Evolutionary conservation across 35 echinoderm and acorn worm genomes (phyloP).

Genomic region (Amphiura filiformis): DNA sequence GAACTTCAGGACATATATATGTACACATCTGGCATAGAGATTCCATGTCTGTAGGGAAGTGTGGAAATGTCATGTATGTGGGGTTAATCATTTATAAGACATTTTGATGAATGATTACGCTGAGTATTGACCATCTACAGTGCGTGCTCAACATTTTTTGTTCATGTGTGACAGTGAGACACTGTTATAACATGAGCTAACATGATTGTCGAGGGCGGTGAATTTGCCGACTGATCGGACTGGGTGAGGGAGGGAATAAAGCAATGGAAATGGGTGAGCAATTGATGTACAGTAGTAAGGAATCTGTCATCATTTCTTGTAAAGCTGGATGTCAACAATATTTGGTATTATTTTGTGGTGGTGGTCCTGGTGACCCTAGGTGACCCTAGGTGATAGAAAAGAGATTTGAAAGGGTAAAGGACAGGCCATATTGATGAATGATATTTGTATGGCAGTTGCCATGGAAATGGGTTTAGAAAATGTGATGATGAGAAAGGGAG

Average conservation of each 20-base stretch:
- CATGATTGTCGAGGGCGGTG: background rate
- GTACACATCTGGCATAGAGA: background rate
- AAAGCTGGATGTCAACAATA: background rate
- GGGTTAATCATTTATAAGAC: conserved; percentile 10
- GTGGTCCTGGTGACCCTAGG: background rate
- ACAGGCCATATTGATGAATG: background rate
- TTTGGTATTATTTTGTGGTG: background rate
- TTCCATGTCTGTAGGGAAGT: background rate
- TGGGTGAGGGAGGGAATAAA: too few relatives aligned
- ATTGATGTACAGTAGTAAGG: too few relatives aligned
- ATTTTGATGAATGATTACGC: background rate
- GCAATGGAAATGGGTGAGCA: too few relatives aligned
- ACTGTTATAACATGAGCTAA: background rate
- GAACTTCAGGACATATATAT: background rate
- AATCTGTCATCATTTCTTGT: background rate
- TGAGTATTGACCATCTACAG: background rate
- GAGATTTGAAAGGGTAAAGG: conserved; percentile 1
- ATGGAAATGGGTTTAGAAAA: background rate
- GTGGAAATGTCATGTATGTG: background rate
- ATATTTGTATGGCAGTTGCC: background rate
- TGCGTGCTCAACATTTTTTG: background rate
- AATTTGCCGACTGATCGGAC: too few relatives aligned
- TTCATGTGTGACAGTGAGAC: background rate
- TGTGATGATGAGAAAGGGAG: too few relatives aligned
- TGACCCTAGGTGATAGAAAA: too few relatives aligned